Evolutionary conservation across 2,113 vertebrate genomes (phyloP).

Genomic region (Willisornis vidua): DNA sequence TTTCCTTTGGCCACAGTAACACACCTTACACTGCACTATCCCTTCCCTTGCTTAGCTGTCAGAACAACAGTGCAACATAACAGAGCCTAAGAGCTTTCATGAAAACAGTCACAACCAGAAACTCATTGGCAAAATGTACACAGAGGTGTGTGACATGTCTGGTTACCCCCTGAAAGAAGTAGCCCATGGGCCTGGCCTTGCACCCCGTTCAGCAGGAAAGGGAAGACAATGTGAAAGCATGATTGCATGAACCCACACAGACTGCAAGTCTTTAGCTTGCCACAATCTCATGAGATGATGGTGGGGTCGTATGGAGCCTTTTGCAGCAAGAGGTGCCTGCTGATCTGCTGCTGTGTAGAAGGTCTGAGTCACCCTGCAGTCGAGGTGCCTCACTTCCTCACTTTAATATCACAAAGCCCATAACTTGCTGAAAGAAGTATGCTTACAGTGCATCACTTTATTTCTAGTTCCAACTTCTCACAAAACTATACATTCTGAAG

Average conservation of each 20-base stretch:
- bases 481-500: background rate
- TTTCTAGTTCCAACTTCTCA: background rate
- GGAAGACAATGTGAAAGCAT: accelerated
- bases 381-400: background rate
- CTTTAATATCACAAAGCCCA: background rate
- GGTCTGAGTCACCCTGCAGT: background rate
- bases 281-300: background rate
- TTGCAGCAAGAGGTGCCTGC: background rate
- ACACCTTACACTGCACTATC: accelerated
- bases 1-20: background rate
- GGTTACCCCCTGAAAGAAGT: background rate
- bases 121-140: background rate
- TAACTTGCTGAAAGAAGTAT: background rate
- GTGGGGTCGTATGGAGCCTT: background rate
- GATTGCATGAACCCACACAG: background rate
- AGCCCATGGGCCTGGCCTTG: accelerated
- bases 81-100: background rate
- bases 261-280: background rate
- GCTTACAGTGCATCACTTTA: background rate
- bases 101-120: background rate
- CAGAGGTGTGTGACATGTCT: accelerated
- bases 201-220: background rate
- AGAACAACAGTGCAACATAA: background rate
- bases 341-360: background rate
- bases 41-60: background rate